These are phyloP conservation scores for Cuniculus paca DNA, from an alignment of 2,797 vertebrate species.

Conservation along the genomic window DNA sequence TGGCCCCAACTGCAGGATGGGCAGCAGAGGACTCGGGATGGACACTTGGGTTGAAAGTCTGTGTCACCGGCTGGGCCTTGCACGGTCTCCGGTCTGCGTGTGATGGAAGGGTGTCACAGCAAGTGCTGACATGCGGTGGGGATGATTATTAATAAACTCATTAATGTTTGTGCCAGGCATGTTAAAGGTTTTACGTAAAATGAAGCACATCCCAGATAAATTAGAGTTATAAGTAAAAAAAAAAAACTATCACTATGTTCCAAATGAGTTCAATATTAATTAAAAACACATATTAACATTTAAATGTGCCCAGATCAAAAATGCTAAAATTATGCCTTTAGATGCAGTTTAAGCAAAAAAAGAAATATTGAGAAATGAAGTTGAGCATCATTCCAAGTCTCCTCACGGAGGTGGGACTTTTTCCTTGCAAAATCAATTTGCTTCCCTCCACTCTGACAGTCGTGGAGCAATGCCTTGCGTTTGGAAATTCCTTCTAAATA, in stretches of 20 bases:
- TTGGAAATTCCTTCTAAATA: slow-evolving; percentile 70
- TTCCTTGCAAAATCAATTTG: slow-evolving; percentile 62
- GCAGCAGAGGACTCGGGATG: background rate
- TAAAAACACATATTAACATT: background rate
- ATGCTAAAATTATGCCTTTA: slow-evolving; percentile 36
- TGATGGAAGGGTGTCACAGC: background rate
- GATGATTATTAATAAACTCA: slow-evolving; percentile 27
- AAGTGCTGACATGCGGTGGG: background rate
- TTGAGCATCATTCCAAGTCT: slow-evolving; percentile 32
- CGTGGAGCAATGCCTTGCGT: background rate
- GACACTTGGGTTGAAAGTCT: background rate
- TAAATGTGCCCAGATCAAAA: slow-evolving; percentile 56
- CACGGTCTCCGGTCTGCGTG: background rate
- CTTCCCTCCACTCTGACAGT: background rate
- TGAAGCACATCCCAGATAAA: background rate
- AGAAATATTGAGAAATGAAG: background rate
- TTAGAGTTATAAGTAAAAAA: slow-evolving; percentile 16
- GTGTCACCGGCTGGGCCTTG: background rate
- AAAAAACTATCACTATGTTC: slow-evolving; percentile 28
- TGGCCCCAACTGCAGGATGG: background rate
- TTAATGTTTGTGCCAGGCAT: background rate
- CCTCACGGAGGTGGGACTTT: slow-evolving; percentile 1
- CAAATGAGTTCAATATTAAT: slow-evolving; percentile 42
- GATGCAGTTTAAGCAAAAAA: background rate
- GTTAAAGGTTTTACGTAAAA: background rate